Base-by-base conservation (phyloP, 35 echinoderm and acorn worm genomes). In the Ophiothrix spiculata region DNA sequence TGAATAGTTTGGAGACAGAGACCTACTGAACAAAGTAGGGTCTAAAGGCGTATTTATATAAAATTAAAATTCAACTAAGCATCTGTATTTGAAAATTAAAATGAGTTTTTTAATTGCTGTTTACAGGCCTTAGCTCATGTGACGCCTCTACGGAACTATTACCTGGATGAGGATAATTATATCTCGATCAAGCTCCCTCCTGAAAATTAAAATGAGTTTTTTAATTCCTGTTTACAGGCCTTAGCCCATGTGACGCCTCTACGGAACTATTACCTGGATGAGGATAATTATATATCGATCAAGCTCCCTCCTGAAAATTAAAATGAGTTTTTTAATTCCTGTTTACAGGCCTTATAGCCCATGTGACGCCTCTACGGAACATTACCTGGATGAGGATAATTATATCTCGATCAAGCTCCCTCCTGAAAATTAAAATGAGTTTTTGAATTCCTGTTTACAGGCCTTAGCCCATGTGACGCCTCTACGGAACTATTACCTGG, bases 141-240 rank as follows among this genome's bases (percentile, higher is more conserved):
- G 3, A 80, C 90, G 2, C 87, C 96, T 14, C 74, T 99, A 12
- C 39, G 92, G 29, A 87, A 91, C 46, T 99, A 99, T 63, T 99
- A 94, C 80, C 83, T 99, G 3, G 79, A 90, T n/a, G 96, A 99
- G 88, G 31, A 99, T 56, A 99, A 99, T 63, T 99, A 99, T 74
- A 78, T 88, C 60, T 75, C 87, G 64, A 99, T 99, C 79, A 94
- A 99, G 80, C 85, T 91, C 0, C 90, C 93, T 37, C 96, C 96
- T 15, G 96, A n/a, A n/a, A n/a, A n/a, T n/a, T n/a, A n/a, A n/a
- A n/a, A n/a, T n/a, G n/a, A n/a, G n/a, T n/a, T n/a, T n/a, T n/a
- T n/a, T n/a, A n/a, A n/a, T n/a, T n/a, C n/a, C n/a, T n/a, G n/a
- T n/a, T n/a, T n/a, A 28, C 56, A 99, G 96, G 96, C 96, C n/a